Evolutionary conservation across 2,797 vertebrate genomes (phyloP), one percentile per base, ranked within the genome.

Genomic region (Mastacembelus armatus): DNA sequence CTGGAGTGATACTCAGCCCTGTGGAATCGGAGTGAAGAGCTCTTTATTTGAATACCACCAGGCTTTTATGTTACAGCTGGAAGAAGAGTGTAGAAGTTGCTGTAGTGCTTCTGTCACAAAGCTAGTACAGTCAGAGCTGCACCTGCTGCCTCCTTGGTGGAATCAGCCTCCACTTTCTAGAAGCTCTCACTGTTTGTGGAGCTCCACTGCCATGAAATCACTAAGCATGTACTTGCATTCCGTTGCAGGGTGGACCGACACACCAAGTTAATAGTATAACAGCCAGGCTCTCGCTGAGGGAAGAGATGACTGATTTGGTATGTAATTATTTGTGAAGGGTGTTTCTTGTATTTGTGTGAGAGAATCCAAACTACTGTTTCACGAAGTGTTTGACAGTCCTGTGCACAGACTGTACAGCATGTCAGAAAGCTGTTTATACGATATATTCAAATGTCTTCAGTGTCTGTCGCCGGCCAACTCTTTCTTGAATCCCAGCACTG

Each of bases 11-110:
- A 18, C 42, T 59, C 38, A 0, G 19, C 39, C 26, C 38, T 2
- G 26, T 66, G 33, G 62, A 63, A 48, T 67, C 58, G 39, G 16
- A 39, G n/a, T 18, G 39, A 71, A 36, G 51, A 50, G 62, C 36
- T 26, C 35, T 61, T 71, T 67, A 72, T 68, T 74, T 73, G 68
- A 74, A 67, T 66, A 74, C 47, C 73, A 10, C 5, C 42, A 54
- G 59, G 47, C 65, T 85, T 77, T 81, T 27, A 69, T 74, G 44
- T 56, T 24, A 44, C 67, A 74, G 72, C 72, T 69, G 60, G 50
- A 61, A 62, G 57, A 30, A 29, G 66, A 22, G 36, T 70, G 65
- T 19, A 40, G 36, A 67, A 72, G 52, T 74, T 56, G 35, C 32
- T 55, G 54, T 21, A 18, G 40, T 66, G 59, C 75, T 55, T 51